These are phyloP conservation scores for Xiphophorus birchmanni DNA, from an alignment of 2,797 vertebrate genomes.

Conservation along the genomic window DNA sequence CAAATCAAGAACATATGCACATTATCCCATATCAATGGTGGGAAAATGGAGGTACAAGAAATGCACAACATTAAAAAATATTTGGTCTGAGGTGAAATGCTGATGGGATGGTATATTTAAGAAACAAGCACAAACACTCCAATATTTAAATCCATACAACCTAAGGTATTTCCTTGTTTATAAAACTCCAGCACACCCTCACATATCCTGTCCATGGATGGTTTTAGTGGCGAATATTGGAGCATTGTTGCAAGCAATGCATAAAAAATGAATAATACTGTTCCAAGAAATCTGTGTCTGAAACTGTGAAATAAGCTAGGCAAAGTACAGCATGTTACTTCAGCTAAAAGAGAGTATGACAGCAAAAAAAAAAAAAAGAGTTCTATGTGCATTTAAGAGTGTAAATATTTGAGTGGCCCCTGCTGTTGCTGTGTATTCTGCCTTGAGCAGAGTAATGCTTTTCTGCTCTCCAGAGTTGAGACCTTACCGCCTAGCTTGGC, in stretches of 20 bases:
- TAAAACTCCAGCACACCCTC: neutral
- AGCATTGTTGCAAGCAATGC: neutral
- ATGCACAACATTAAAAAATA: neutral
- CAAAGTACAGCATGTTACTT: constrained; percentile 32
- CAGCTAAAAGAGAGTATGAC: constrained; percentile 26
- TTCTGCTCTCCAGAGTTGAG: constrained; percentile 60
- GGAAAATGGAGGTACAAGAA: neutral
- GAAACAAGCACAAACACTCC: neutral
- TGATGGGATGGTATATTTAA: neutral
- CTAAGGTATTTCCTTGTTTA: neutral
- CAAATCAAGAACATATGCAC: neutral
- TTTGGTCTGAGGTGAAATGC: neutral
- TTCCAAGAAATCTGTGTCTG: constrained; percentile 8
- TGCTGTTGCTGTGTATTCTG: constrained; percentile 53
- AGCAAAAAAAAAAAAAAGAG: constrained; percentile 26
- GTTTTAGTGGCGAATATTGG: neutral
- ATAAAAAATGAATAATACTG: neutral
- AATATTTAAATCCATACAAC: neutral
- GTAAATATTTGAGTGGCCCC: constrained; percentile 77
- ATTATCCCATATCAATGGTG: neutral
- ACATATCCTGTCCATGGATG: neutral
- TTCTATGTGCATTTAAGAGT: constrained; percentile 67
- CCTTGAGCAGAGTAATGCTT: constrained; percentile 50
- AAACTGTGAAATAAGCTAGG: constrained; percentile 6
- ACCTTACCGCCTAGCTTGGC: constrained; percentile 43